phyloP scores from a whole-genome alignment of 2,888 invertebrate species.

The Pinctada fucata region DNA sequence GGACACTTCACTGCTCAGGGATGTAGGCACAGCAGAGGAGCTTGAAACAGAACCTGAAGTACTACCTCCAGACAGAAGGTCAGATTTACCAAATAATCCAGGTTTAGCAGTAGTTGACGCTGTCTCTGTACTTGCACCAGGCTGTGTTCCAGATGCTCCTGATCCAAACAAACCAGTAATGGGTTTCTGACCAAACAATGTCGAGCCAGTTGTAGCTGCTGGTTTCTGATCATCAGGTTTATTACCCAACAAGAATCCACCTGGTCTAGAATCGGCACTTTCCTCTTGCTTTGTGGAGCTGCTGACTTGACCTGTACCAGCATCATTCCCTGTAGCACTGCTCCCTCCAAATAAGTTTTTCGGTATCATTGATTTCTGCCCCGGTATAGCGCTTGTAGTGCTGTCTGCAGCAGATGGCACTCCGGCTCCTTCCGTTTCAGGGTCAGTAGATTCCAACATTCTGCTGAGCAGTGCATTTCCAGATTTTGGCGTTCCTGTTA shows the following conservation, averaged over 20 bases:
- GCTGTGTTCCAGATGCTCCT: neutral
- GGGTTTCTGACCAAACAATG: slow-evolving; percentile 37
- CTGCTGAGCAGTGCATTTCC: neutral
- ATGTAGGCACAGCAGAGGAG: slow-evolving; percentile 24
- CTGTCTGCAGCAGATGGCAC: neutral
- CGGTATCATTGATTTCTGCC: neutral
- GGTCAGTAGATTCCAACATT: neutral
- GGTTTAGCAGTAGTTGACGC: slow-evolving; percentile 27
- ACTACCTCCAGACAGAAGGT: neutral
- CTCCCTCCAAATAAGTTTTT: neutral
- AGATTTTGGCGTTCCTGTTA: too few relatives aligned
- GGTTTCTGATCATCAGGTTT: neutral
- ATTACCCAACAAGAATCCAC: slow-evolving; percentile 13
- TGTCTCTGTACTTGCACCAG: slow-evolving; percentile 1
- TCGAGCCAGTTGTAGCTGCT: slow-evolving; percentile 23
- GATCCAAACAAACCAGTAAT: neutral
- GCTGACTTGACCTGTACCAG: neutral
- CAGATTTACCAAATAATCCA: slow-evolving; percentile 40
- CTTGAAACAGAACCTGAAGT: slow-evolving; percentile 25
- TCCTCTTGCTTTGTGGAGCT: neutral
- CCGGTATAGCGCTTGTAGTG: neutral
- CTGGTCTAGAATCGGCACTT: neutral
- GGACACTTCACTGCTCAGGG: neutral
- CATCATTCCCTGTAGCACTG: neutral
- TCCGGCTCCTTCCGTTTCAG: neutral